Percentiles rank a stretch among this genome's conserved stretches.
phyloP scores from a whole-genome alignment of 1,140 invertebrate genomes.

The Ruditapes philippinarum region DNA sequence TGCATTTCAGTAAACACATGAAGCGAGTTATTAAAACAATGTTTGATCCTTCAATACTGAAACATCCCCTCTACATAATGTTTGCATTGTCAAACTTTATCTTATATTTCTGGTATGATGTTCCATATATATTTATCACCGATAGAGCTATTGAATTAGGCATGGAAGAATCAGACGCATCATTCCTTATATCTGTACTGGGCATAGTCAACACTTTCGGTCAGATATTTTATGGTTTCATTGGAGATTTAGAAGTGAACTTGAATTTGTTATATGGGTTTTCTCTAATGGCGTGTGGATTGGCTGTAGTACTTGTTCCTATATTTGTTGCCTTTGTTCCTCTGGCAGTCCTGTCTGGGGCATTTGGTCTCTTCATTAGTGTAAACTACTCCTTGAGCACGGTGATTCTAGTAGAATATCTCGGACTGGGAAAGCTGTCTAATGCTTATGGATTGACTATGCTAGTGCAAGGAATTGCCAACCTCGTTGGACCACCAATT shows the following conservation, averaged over 20 bases:
- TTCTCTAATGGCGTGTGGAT: constrained; percentile 76
- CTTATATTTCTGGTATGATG: constrained; percentile 83
- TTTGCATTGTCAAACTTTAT: constrained; percentile 83
- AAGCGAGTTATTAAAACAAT: constrained; percentile 79
- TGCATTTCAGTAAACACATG: constrained; percentile 66
- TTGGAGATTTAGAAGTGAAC: constrained; percentile 90
- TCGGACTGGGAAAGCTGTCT: constrained; percentile 85
- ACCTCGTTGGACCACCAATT: constrained; percentile 84
- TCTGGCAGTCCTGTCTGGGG: constrained; percentile 73
- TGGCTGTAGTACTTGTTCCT: constrained; percentile 77
- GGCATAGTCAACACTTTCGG: constrained; percentile 89
- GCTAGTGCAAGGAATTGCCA: constrained; percentile 85
- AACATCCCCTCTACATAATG: constrained; percentile 74
- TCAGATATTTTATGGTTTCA: constrained; percentile 95
- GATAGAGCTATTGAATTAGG: constrained; percentile 80
- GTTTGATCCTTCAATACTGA: constrained; percentile 74
- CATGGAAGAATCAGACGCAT: constrained; percentile 90
- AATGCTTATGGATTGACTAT: constrained; percentile 85
- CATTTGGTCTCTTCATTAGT: constrained; percentile 85
- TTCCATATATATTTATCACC: constrained; percentile 83
- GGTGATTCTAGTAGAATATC: constrained; percentile 84
- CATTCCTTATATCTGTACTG: constrained; percentile 97
- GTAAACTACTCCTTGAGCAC: constrained; percentile 85
- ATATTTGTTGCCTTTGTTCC: constrained; percentile 73
- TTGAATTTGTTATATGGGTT: constrained; percentile 81